Percentiles rank a stretch among this genome's conserved stretches.
Evolutionary conservation across 2,113 vertebrate genomes (phyloP).

Genomic region (Seriola rivoliana): DNA sequence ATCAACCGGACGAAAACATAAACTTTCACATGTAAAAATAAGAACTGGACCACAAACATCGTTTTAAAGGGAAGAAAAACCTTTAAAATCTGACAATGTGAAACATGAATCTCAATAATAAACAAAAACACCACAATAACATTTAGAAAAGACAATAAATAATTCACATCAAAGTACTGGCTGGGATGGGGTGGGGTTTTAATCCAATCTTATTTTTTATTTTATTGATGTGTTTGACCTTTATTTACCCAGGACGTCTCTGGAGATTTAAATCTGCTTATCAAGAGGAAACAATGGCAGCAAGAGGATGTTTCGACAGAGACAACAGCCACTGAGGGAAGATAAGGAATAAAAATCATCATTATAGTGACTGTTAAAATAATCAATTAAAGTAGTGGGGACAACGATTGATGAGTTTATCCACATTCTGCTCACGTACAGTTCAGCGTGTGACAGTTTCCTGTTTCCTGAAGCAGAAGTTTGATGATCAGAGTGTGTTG

Average conservation of each 20-base stretch:
- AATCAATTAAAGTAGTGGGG: no score
- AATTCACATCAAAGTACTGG: background rate
- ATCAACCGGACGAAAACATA: background rate
- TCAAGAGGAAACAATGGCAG: background rate
- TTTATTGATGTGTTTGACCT: slow-evolving; percentile 7
- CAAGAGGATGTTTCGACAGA: background rate
- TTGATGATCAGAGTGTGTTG: background rate
- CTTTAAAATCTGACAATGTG: background rate
- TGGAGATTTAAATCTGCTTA: background rate
- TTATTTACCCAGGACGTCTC: background rate
- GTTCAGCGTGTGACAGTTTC: background rate
- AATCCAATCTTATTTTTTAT: background rate
- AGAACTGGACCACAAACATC: background rate
- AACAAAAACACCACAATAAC: background rate
- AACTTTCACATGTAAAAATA: background rate
- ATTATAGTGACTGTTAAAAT: background rate
- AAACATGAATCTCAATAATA: background rate
- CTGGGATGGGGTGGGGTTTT: background rate
- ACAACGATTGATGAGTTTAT: no score
- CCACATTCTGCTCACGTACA: background rate
- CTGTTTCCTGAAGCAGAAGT: background rate
- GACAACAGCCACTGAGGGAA: background rate
- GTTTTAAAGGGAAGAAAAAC: background rate
- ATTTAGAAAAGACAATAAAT: background rate
- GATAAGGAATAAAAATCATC: background rate